phyloP scores from a whole-genome alignment of 2,888 invertebrate species.

The Pocota personata region DNA sequence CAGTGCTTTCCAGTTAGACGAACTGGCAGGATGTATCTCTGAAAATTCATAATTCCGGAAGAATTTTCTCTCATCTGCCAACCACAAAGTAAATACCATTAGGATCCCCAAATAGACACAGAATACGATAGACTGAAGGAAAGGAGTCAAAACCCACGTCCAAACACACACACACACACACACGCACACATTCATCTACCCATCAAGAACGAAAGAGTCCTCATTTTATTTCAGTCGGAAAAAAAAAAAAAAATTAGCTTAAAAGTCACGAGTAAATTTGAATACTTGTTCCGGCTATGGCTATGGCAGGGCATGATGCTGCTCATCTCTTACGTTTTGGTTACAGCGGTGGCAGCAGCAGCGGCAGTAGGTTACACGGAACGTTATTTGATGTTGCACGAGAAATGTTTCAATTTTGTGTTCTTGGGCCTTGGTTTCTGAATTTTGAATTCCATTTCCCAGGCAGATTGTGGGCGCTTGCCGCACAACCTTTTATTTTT shows the following conservation, averaged over 20 bases:
- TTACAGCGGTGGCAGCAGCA: not conserved
- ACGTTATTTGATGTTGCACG: slow-evolving; percentile 32
- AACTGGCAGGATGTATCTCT: not conserved
- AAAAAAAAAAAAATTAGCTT: not conserved
- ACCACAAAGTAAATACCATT: slow-evolving; percentile 58
- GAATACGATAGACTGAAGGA: slow-evolving; percentile 13
- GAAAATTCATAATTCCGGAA: slow-evolving; percentile 47
- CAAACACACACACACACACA: not conserved
- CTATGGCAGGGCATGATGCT: slow-evolving; percentile 10
- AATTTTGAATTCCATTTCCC: slow-evolving; percentile 16
- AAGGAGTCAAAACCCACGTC: not conserved
- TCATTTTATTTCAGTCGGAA: not conserved
- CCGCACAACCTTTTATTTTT: not conserved
- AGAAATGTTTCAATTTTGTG: slow-evolving; percentile 47
- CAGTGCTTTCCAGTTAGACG: not conserved
- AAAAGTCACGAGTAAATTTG: slow-evolving; percentile 21
- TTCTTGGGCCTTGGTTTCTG: slow-evolving; percentile 25
- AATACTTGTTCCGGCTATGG: slow-evolving; percentile 27
- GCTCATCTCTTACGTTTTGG: slow-evolving; percentile 19
- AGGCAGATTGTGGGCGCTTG: not conserved
- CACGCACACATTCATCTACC: not conserved
- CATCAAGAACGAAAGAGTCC: not conserved
- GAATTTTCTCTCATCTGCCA: slow-evolving; percentile 29
- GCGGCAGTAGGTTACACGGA: slow-evolving; percentile 2
- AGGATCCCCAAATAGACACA: slow-evolving; percentile 52